These are phyloP conservation scores for Rhombomys opimus DNA, from an alignment of 2,113 vertebrate genomes.

Conservation along the genomic window DNA sequence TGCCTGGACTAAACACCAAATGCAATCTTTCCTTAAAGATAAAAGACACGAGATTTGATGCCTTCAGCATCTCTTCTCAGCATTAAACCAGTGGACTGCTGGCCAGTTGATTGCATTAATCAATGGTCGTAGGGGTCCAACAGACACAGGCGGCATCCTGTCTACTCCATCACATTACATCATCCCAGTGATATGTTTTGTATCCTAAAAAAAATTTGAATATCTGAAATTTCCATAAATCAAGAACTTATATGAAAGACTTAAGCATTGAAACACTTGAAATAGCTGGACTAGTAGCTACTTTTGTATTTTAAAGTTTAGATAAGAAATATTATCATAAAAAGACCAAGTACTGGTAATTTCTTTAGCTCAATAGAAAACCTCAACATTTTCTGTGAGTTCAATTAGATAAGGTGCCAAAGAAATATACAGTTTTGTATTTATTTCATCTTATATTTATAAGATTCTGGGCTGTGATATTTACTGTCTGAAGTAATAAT, in stretches of 20 bases:
- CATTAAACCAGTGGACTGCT: constrained; percentile 31
- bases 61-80: constrained; percentile 38
- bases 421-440: not conserved
- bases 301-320: not conserved
- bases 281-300: not conserved
- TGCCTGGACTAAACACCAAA: not conserved
- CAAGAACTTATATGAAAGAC: not conserved
- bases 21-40: not conserved
- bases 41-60: constrained; percentile 13
- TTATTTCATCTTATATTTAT: not conserved
- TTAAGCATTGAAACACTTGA: not conserved
- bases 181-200: not conserved
- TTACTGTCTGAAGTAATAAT: constrained; percentile 3
- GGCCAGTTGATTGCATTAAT: constrained; percentile 3
- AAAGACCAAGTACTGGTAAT: not conserved
- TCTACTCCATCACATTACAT: not conserved
- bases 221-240: not conserved
- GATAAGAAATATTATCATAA: not conserved
- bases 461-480: not conserved
- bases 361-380: constrained; percentile 18
- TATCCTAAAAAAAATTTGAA: constrained; percentile 4
- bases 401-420: not conserved
- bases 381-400: not conserved
- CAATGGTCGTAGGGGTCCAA: constrained; percentile 40
- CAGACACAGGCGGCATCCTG: not conserved